Conservation (phyloP, 2,888 invertebrate species). For the Byasa hedistus region DNA sequence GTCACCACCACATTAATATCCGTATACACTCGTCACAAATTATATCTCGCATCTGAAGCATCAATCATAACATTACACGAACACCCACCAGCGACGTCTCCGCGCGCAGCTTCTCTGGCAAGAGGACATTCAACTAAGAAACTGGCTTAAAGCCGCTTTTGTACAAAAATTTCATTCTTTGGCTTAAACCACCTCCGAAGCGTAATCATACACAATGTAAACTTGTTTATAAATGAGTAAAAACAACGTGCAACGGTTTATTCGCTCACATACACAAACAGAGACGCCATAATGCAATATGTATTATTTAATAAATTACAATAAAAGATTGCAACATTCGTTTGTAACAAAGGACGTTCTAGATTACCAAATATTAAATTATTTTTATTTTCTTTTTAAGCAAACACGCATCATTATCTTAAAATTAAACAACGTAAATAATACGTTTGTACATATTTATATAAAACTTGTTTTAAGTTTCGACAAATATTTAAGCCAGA, state of each 20-base stretch:
- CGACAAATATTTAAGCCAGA: conserved; percentile 13
- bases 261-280: conserved; percentile 33
- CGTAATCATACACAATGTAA: conserved; percentile 61
- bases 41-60: conserved; percentile 30
- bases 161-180: conserved; percentile 64
- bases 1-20: conserved; percentile 1
- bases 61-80: conserved; percentile 15
- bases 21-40: conserved; percentile 23
- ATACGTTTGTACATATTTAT: conserved; percentile 10
- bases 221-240: conserved; percentile 47
- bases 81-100: too few species aligned
- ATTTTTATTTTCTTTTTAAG: neutral
- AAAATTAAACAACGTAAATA: conserved; percentile 24
- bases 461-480: conserved; percentile 11
- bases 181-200: conserved; percentile 70
- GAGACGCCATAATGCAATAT: conserved; percentile 13
- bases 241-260: conserved; percentile 38
- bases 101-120: conserved; percentile 38
- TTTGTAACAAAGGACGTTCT: conserved; percentile 27
- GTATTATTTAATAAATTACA: conserved; percentile 7
- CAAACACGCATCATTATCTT: conserved; percentile 16
- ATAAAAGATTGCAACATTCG: conserved; percentile 26
- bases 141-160: conserved; percentile 65
- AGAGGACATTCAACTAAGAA: conserved; percentile 43
- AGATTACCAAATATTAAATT: conserved; percentile 24